A percentile compares a stretch with the other conserved stretches of the same genome.
Conservation (phyloP, 2,888 invertebrate genomes). For the Rutpela maculata region DNA sequence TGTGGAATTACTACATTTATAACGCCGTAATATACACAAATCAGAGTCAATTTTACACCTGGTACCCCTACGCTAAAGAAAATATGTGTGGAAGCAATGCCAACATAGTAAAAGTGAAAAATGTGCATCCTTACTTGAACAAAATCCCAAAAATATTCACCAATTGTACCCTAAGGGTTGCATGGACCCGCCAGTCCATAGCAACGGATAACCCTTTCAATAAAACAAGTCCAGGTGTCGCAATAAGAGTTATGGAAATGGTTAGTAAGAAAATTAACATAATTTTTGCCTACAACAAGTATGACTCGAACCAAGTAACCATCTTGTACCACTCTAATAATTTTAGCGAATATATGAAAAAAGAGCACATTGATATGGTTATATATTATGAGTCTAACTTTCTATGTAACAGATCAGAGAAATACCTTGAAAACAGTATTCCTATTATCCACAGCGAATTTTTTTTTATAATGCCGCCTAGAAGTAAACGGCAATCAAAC, state of each 20-base stretch:
- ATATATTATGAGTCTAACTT: not conserved
- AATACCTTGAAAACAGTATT: not conserved
- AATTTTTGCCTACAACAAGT: too few relatives aligned
- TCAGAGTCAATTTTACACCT: not conserved
- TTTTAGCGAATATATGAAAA: not conserved
- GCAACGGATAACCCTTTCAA: not conserved
- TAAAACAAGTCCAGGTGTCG: not conserved
- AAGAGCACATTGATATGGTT: not conserved
- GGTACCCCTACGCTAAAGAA: conserved; percentile 1
- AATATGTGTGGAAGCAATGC: not conserved
- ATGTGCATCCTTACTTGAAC: not conserved
- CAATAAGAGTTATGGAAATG: not conserved
- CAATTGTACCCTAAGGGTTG: not conserved
- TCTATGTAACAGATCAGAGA: not conserved
- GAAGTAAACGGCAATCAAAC: not conserved
- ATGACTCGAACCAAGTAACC: too few relatives aligned
- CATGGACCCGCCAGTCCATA: not conserved
- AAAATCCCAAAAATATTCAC: not conserved
- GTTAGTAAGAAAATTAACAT: not conserved
- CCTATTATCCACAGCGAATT: not conserved
- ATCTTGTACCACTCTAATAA: not conserved
- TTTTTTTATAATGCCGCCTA: not conserved
- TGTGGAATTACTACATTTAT: not conserved
- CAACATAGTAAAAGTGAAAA: not conserved
- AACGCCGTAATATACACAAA: not conserved